phyloP scores from a whole-genome alignment of 2,888 invertebrate species.

The Coelogynopora nodosa region DNA sequence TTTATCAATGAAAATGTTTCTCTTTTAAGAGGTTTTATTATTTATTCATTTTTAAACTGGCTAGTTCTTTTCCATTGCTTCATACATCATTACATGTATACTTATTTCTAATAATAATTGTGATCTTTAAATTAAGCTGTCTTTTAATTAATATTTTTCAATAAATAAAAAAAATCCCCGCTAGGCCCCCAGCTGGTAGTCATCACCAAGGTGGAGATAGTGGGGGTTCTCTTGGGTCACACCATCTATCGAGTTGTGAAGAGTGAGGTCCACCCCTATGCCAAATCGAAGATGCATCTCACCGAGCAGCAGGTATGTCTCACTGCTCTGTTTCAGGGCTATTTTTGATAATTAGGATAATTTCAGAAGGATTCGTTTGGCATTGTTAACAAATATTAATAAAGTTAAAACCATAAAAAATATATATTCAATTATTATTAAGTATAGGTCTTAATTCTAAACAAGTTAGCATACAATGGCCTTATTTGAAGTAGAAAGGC shows the following conservation, averaged over 20 bases:
- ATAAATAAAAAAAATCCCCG: slow-evolving; percentile 15
- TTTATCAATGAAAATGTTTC: not conserved
- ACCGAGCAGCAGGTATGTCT: slow-evolving; percentile 67
- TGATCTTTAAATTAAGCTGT: not conserved
- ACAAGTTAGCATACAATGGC: too few species aligned
- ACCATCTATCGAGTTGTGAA: slow-evolving; percentile 57
- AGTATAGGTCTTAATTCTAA: too few species aligned
- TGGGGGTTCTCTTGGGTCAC: slow-evolving; percentile 66
- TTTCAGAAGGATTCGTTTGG: too few species aligned
- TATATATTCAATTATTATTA: too few species aligned
- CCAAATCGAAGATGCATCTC: slow-evolving; percentile 77
- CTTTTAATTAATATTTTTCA: too few species aligned
- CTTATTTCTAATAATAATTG: not conserved
- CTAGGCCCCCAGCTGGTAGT: slow-evolving; percentile 80
- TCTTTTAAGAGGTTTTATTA: not conserved
- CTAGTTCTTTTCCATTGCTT: not conserved
- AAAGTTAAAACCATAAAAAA: too few species aligned
- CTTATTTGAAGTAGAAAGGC: too few species aligned
- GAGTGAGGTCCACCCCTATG: slow-evolving; percentile 71
- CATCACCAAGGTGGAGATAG: slow-evolving; percentile 76
- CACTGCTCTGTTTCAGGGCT: too few species aligned
- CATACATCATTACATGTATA: too few species aligned
- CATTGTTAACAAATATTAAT: too few species aligned
- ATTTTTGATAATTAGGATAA: too few species aligned
- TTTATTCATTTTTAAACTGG: not conserved